Conservation (phyloP, 37 sponge, comb jelly and placozoan species). For the Diacarnus erythraeanus region DNA sequence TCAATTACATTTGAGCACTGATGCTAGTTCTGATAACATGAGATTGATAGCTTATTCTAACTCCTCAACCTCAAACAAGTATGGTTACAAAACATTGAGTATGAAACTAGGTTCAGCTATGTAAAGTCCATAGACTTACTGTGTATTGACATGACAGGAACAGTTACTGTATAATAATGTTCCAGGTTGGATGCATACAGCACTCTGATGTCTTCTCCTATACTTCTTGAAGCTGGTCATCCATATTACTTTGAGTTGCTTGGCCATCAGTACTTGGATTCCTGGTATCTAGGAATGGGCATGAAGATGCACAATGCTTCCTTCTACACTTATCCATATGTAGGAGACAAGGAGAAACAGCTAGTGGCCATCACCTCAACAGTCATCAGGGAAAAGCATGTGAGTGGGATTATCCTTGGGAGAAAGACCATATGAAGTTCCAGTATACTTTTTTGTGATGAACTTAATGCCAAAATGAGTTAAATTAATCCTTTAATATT, state of each 20-base stretch:
- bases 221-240: constrained; percentile 58
- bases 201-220: constrained; percentile 44
- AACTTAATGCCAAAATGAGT: no score
- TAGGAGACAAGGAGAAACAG: constrained; percentile 68
- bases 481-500: no score
- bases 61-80: neutral
- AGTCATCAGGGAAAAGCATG: constrained; percentile 57
- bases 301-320: constrained; percentile 55
- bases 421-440: no score
- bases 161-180: no score
- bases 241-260: constrained; percentile 58
- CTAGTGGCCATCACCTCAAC: constrained; percentile 32
- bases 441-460: no score
- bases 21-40: neutral
- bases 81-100: neutral
- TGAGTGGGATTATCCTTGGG: constrained; percentile 31
- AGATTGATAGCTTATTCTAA: neutral
- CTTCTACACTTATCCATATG: constrained; percentile 16
- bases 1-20: constrained; percentile 47
- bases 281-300: constrained; percentile 47
- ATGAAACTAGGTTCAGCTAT: neutral
- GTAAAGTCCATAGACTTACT: neutral
- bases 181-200: constrained; percentile 38
- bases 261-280: constrained; percentile 17
- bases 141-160: no score